Evolutionary conservation across 2,113 vertebrate species (phyloP).

Genomic region (Apodemus sylvaticus): DNA sequence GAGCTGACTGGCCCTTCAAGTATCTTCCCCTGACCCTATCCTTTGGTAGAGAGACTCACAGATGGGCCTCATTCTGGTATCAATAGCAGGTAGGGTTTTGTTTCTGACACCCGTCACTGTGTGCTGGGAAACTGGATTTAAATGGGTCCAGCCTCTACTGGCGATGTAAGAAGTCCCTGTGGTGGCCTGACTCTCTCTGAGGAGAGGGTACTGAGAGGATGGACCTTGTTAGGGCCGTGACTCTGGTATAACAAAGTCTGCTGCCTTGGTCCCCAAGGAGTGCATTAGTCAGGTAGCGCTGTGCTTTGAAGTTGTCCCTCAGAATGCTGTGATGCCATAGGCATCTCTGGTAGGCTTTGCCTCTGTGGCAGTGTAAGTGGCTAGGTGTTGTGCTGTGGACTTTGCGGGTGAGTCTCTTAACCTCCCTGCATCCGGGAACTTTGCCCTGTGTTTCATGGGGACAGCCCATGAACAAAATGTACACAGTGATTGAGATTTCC

Average conservation of each 20-base stretch:
- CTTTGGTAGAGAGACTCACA: not conserved
- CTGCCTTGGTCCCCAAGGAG: not conserved
- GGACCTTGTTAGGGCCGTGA: not conserved
- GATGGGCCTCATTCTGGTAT: not conserved
- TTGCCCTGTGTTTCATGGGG: not conserved
- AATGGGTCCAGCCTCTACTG: fast-evolving
- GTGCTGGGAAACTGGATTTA: not conserved
- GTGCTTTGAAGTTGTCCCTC: not conserved
- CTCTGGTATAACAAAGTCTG: not conserved
- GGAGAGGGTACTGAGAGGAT: not conserved
- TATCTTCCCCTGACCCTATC: not conserved
- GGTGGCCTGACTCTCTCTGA: not conserved
- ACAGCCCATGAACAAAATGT: not conserved
- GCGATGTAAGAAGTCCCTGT: not conserved
- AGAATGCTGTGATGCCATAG: not conserved
- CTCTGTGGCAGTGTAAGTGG: not conserved
- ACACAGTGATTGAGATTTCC: not conserved
- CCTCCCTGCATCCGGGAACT: not conserved
- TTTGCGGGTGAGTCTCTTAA: not conserved
- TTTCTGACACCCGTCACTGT: not conserved
- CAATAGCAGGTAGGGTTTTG: not conserved
- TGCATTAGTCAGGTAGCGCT: not conserved
- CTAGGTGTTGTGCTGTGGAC: not conserved
- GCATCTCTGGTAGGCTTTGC: not conserved
- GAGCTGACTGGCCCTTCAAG: not conserved